Evolutionary conservation across 2,888 invertebrate genomes (phyloP).

Genomic region (Tineola bisselliella): DNA sequence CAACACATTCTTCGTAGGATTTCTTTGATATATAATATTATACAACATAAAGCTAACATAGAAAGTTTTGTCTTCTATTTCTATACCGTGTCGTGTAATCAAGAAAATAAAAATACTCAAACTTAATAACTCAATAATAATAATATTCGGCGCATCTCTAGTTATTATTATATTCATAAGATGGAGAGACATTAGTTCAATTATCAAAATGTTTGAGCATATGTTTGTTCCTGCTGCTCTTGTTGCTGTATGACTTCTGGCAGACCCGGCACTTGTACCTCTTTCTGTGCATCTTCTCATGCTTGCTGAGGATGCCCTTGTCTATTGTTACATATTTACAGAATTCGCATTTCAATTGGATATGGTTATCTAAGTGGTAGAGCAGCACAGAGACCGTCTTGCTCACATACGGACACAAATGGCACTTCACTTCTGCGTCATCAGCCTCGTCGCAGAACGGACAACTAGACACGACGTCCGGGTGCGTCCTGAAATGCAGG

Average conservation of each 20-base stretch:
- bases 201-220: neutral
- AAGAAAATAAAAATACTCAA: too few relatives aligned
- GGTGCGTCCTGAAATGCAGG: conserved; percentile 25
- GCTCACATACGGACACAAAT: neutral
- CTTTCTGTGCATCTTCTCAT: conserved; percentile 7
- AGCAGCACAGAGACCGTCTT: neutral
- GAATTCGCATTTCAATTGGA: conserved; percentile 20
- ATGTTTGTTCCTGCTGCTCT: neutral
- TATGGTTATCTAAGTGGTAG: conserved; percentile 36
- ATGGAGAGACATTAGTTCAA: too few relatives aligned
- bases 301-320: conserved; percentile 18
- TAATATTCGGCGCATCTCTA: too few relatives aligned
- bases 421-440: neutral
- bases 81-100: too few relatives aligned
- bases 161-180: too few relatives aligned
- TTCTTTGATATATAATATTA: too few relatives aligned
- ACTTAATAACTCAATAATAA: too few relatives aligned
- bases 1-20: too few relatives aligned
- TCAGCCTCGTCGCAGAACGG: conserved; percentile 38
- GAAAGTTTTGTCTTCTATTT: too few relatives aligned
- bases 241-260: neutral
- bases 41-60: too few relatives aligned
- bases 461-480: conserved; percentile 23
- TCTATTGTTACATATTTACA: conserved; percentile 20
- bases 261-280: neutral